These are phyloP conservation scores for Cyclophora punctaria DNA, from an alignment of 2,888 invertebrate species.

Conservation along the genomic window DNA sequence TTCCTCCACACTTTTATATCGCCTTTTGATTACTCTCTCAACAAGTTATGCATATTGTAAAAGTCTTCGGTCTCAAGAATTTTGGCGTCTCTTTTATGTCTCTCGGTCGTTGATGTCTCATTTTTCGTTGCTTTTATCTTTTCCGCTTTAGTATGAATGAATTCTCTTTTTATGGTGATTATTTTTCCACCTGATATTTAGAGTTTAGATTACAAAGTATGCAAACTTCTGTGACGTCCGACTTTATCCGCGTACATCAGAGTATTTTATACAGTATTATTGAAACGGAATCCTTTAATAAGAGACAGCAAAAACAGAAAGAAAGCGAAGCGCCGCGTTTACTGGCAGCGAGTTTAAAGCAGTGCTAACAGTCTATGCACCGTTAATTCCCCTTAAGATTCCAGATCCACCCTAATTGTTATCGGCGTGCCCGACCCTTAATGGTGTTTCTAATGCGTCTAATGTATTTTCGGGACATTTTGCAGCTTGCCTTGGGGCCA, in stretches of 20 bases:
- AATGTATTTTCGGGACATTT: slow-evolving; percentile 74
- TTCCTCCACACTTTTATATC: slow-evolving; percentile 70
- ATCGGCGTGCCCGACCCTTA: slow-evolving; percentile 64
- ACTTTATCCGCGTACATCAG: too few relatives aligned
- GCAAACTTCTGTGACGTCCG: slow-evolving; percentile 1
- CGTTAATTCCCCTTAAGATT: slow-evolving; percentile 69
- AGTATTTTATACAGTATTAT: too few relatives aligned
- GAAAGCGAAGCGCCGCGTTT: slow-evolving; percentile 11
- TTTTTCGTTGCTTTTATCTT: slow-evolving; percentile 58
- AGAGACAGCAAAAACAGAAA: slow-evolving; percentile 11
- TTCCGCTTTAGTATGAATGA: slow-evolving; percentile 54
- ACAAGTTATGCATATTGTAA: slow-evolving; percentile 74
- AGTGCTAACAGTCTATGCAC: slow-evolving; percentile 55
- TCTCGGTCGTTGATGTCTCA: slow-evolving; percentile 51
- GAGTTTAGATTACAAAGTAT: slow-evolving; percentile 6
- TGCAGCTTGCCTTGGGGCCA: slow-evolving; percentile 70
- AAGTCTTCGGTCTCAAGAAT: slow-evolving; percentile 57
- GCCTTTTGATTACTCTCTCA: slow-evolving; percentile 75
- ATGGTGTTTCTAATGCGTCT: slow-evolving; percentile 72
- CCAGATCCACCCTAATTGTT: slow-evolving; percentile 71
- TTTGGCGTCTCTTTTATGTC: slow-evolving; percentile 55
- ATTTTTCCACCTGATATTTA: slow-evolving; percentile 16
- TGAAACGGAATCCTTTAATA: neutral
- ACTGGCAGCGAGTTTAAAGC: slow-evolving; percentile 41
- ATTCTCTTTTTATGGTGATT: slow-evolving; percentile 47